Evolutionary conservation across 2,888 invertebrate genomes (phyloP).

Genomic region (Scelioninae gen. 2): DNA sequence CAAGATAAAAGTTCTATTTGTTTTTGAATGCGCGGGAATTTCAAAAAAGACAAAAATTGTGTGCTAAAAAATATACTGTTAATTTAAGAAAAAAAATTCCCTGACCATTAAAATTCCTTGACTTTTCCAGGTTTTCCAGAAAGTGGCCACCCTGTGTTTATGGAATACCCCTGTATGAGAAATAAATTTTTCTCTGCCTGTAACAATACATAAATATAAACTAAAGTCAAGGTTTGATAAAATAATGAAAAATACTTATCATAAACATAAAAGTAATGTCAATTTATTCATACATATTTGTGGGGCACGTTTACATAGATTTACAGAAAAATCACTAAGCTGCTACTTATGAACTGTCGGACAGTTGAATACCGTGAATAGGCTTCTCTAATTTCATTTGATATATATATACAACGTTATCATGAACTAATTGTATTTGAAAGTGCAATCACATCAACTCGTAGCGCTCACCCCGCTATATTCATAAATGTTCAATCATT

Average conservation of each 20-base stretch:
- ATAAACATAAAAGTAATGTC: constrained; percentile 68
- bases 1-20: too few species aligned
- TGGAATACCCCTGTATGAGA: too few species aligned
- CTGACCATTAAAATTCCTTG: too few species aligned
- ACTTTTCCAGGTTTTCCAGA: too few species aligned
- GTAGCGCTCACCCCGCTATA: background rate
- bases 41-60: too few species aligned
- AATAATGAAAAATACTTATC: background rate
- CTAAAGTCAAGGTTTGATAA: too few species aligned
- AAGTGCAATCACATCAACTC: constrained; percentile 61
- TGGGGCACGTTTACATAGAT: constrained; percentile 73
- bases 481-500: constrained; percentile 3
- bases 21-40: too few species aligned
- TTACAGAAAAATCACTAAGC: constrained; percentile 72
- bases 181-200: too few species aligned
- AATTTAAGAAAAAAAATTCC: too few species aligned
- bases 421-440: constrained; percentile 67
- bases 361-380: constrained; percentile 69
- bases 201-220: too few species aligned
- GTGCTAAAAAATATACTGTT: too few species aligned
- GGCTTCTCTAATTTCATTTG: constrained; percentile 61
- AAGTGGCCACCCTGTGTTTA: too few species aligned
- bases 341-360: constrained; percentile 68
- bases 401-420: constrained; percentile 72
- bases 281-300: constrained; percentile 71